A percentile compares a stretch with the other conserved stretches of the same genome.
Conservation (phyloP, 2,888 invertebrate genomes). For the Nomada fucata region DNA sequence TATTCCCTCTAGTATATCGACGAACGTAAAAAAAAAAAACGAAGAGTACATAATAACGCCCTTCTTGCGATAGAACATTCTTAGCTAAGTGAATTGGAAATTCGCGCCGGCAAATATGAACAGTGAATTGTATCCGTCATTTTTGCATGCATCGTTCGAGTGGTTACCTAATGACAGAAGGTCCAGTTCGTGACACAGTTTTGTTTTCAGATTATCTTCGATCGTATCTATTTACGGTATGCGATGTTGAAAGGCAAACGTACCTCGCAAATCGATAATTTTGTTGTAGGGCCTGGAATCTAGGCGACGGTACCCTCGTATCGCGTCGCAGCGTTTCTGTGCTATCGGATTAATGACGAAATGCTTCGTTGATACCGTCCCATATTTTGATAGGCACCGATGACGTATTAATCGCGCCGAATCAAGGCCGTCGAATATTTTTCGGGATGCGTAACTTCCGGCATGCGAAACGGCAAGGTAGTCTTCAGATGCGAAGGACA, state of each 20-base stretch:
- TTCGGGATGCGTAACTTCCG: constrained; percentile 37
- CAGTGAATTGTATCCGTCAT: constrained; percentile 19
- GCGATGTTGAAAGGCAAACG: neutral
- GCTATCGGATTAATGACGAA: no score
- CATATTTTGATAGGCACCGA: no score
- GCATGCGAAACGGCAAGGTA: neutral
- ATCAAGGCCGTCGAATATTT: constrained; percentile 7
- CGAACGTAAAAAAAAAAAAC: neutral
- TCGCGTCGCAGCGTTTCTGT: no score
- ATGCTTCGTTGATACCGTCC: no score
- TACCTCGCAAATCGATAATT: neutral
- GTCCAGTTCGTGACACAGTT: neutral
- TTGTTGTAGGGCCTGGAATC: no score
- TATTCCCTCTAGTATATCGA: neutral
- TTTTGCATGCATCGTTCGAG: constrained; percentile 23
- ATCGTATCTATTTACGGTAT: neutral
- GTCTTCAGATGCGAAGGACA: constrained; percentile 48
- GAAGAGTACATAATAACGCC: neutral
- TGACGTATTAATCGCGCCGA: neutral
- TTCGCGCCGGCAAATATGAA: neutral
- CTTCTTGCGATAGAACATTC: neutral
- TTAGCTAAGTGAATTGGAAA: constrained; percentile 1
- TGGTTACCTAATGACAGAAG: constrained; percentile 19
- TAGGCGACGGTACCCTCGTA: no score
- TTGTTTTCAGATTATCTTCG: neutral